These are phyloP conservation scores for Chitala chitala DNA, from an alignment of 2,113 vertebrate species.

Conservation along the genomic window DNA sequence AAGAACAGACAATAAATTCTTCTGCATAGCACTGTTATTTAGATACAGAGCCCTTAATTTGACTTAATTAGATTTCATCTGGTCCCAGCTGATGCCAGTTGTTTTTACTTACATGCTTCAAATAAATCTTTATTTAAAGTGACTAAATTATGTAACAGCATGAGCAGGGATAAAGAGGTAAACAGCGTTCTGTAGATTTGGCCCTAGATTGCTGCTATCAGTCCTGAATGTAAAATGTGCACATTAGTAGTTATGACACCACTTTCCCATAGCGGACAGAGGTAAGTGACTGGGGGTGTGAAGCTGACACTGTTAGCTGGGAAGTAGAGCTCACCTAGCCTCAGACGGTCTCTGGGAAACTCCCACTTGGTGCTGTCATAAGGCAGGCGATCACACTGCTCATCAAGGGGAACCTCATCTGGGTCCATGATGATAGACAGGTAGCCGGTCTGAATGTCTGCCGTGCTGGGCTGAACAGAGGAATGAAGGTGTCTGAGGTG, in stretches of 20 bases:
- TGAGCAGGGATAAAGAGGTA: background rate
- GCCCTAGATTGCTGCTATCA: too few species aligned
- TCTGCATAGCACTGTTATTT: slow-evolving; percentile 20
- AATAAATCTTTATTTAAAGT: background rate
- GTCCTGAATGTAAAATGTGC: background rate
- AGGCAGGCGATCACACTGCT: slow-evolving; percentile 84
- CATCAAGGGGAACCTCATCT: slow-evolving; percentile 80
- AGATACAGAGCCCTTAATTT: background rate
- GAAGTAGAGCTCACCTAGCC: slow-evolving; percentile 58
- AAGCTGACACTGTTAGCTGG: background rate
- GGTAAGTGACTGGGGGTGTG: too few species aligned
- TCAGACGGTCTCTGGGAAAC: slow-evolving; percentile 83
- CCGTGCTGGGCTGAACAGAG: slow-evolving; percentile 57
- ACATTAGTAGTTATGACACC: too few species aligned
- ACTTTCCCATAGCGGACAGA: too few species aligned
- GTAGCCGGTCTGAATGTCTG: slow-evolving; percentile 82
- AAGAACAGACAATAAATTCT: slow-evolving; percentile 18
- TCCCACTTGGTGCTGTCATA: slow-evolving; percentile 92
- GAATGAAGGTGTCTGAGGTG: background rate
- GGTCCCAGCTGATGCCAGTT: background rate
- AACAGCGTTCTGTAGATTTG: too few species aligned
- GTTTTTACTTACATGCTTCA: background rate
- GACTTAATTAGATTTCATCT: slow-evolving; percentile 10
- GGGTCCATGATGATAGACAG: slow-evolving; percentile 93
- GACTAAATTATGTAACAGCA: background rate